Evolutionary conservation across 2,113 vertebrate genomes (phyloP), one percentile per base, ranked within the genome.

Genomic region (Plecotus auritus): DNA sequence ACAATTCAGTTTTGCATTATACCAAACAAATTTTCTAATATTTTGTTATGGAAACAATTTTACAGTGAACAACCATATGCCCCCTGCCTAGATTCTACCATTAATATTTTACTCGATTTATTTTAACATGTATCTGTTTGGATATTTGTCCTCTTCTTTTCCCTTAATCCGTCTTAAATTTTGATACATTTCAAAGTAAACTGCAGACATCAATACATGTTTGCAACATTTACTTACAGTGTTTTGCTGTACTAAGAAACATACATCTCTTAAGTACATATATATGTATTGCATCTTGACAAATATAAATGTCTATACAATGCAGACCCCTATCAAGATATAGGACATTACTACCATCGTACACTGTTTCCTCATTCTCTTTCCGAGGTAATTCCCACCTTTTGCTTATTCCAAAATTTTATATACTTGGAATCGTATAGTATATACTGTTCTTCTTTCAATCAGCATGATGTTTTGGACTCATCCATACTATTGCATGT

Each of bases 41-140:
- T 88, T 93, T 91, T 95, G 77, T 69, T 90, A 67, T 72, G 37
- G 67, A 92, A 93, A 51, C 42, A 96, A 84, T 93, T 95, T 95
- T 95, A 88, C 20, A 78, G 9, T 69, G 49, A 84, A 30, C n/a
- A 35, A 9, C 11, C 30, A 35, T 66, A 35, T 26, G 42, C 32
- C 20, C 26, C 20, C 7, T 61, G 28, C 14, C 42, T 94, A 47
- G n/a, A 66, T 40, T 80, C 54, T 66, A 30, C 16, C 9, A 49
- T 28, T 91, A 78, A 86, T 11, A 70, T 78, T 85, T 89, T 49
- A 73, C 13, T 91, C 2, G 49, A 30, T 64, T 93, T 93, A 61
- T 69, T 83, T 95, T 70, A 80, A 56, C 30, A 70, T 11, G 2
- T 49, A 70, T 51, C 28, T 74, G 4, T 85, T 77, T 73, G 32